phyloP scores from a whole-genome alignment of 2,113 vertebrate genomes.

The Micromys minutus region DNA sequence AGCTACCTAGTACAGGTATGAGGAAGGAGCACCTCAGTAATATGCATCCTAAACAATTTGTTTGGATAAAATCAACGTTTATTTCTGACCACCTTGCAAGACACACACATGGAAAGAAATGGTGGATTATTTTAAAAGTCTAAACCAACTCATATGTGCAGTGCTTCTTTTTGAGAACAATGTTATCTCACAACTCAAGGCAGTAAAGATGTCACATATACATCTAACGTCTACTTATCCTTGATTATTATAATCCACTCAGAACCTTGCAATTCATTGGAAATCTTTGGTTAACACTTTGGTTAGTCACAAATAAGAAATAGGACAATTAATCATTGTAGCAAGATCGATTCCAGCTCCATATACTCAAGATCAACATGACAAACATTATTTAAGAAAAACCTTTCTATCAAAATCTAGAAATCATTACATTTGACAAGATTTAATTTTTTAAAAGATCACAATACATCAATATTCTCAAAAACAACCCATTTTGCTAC shows the following conservation, averaged over 20 bases:
- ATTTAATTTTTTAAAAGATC: not conserved
- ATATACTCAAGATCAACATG: constrained; percentile 11
- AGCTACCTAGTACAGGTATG: not conserved
- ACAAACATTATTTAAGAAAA: constrained; percentile 48
- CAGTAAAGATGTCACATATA: not conserved
- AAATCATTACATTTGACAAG: constrained; percentile 46
- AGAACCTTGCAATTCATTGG: not conserved
- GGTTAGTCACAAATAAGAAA: constrained; percentile 24
- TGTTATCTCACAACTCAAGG: not conserved
- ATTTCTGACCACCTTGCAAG: not conserved
- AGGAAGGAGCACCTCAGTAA: not conserved
- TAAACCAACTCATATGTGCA: not conserved
- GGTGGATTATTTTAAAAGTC: constrained; percentile 11
- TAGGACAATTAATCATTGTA: not conserved
- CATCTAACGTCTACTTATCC: not conserved
- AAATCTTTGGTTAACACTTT: constrained; percentile 3
- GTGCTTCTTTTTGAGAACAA: constrained; percentile 43
- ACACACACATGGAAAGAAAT: constrained; percentile 15
- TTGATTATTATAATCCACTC: constrained; percentile 19
- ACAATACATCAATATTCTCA: constrained; percentile 19
- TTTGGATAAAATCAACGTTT: not conserved
- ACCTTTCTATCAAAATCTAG: constrained; percentile 4
- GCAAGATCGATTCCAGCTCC: not conserved
- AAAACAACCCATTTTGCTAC: not conserved
- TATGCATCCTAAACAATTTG: not conserved